Percentiles rank a stretch among this genome's conserved stretches.
phyloP scores from a whole-genome alignment of 2,113 vertebrate genomes.

The Neotoma lepida region DNA sequence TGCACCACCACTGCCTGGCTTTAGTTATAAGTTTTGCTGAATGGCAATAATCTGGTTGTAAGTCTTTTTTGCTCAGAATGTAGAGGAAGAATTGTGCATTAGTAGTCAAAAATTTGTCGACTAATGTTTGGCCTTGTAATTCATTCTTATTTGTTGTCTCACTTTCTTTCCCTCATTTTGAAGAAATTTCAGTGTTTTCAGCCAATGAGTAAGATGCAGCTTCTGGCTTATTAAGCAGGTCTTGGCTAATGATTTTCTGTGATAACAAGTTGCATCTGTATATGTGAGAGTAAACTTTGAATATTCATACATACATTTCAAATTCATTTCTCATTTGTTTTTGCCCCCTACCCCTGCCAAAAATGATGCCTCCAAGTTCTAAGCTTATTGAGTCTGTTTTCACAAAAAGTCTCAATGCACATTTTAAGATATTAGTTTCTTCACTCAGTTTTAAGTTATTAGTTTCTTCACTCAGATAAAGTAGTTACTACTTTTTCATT shows the following conservation, averaged over 20 bases:
- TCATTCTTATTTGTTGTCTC: not conserved
- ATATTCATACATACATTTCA: not conserved
- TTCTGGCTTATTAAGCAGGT: not conserved
- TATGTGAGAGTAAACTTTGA: not conserved
- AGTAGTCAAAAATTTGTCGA: not conserved
- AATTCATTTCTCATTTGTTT: not conserved
- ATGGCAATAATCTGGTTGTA: not conserved
- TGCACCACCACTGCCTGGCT: not conserved
- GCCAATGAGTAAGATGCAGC: not conserved
- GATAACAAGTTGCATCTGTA: not conserved
- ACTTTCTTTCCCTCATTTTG: not conserved
- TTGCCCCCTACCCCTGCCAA: not conserved
- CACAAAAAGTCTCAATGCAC: not conserved
- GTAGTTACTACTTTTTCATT: not conserved
- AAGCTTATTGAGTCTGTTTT: not conserved
- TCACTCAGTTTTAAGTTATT: too few relatives aligned
- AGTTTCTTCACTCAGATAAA: not conserved
- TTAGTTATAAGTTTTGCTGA: not conserved
- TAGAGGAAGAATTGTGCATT: not conserved
- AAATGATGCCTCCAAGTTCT: not conserved
- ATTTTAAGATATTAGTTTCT: too few relatives aligned
- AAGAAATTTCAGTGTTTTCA: not conserved
- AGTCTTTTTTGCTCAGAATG: not conserved
- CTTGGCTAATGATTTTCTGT: slow-evolving; percentile 12
- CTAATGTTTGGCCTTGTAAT: not conserved